Evolutionary conservation across 2,113 vertebrate genomes (phyloP).

Genomic region (Columba janthina): DNA sequence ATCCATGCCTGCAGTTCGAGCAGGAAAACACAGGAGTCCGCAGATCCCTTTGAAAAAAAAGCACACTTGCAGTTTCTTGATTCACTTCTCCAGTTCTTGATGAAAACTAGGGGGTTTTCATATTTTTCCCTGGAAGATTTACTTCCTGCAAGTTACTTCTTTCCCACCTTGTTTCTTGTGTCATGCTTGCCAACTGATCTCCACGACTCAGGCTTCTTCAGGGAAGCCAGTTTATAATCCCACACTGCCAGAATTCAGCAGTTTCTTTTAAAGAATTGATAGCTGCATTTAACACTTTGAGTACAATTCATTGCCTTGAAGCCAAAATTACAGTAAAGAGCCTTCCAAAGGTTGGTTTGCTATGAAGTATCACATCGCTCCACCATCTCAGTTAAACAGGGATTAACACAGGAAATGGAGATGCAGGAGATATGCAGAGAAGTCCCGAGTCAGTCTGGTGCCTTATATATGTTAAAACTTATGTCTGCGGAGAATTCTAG

Average conservation of each 20-base stretch:
- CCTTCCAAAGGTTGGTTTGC: not conserved
- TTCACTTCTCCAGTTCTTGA: not conserved
- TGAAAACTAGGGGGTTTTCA: rapidly evolving
- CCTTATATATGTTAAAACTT: not conserved
- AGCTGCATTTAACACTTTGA: not conserved
- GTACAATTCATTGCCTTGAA: not conserved
- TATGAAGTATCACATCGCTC: not conserved
- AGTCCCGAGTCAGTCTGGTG: not conserved
- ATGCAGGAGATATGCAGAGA: not conserved
- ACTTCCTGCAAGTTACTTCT: not conserved
- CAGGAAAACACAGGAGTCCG: not conserved
- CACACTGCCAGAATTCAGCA: not conserved
- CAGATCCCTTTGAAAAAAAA: not conserved
- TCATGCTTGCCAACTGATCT: not conserved
- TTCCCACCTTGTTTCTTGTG: not conserved
- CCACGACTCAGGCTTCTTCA: not conserved
- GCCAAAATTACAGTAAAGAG: not conserved
- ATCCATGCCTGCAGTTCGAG: not conserved
- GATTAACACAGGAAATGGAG: not conserved
- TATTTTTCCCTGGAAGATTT: not conserved
- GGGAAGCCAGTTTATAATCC: not conserved
- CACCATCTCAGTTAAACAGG: not conserved
- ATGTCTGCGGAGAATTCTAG: not conserved
- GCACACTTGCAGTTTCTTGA: not conserved
- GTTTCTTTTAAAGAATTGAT: not conserved